phyloP scores from a whole-genome alignment of 2,113 vertebrate genomes.

The Lates calcarifer region DNA sequence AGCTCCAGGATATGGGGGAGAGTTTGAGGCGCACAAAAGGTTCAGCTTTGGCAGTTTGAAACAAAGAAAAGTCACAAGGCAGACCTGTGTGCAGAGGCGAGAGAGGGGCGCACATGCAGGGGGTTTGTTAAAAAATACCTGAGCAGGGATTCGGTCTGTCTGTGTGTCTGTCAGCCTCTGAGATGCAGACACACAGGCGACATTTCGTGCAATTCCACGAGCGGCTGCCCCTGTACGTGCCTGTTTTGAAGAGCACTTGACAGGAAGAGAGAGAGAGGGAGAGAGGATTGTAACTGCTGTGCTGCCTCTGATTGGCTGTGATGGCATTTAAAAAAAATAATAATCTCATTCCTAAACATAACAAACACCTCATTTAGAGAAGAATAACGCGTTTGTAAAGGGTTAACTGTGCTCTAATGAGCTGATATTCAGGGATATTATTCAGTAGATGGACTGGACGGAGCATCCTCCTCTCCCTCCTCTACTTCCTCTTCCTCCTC shows the following conservation, averaged over 20 bases:
- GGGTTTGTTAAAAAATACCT: no score
- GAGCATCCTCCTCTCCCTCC: conserved; percentile 20
- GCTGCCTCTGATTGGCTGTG: conserved; percentile 67
- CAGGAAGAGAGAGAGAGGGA: no score
- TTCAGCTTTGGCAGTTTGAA: conserved; percentile 61
- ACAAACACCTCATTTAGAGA: neutral
- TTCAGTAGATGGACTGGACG: conserved; percentile 24
- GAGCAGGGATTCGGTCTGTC: conserved; percentile 34
- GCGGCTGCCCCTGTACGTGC: conserved; percentile 59
- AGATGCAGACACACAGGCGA: conserved; percentile 73
- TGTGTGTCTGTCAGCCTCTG: conserved; percentile 38
- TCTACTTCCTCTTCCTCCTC: neutral
- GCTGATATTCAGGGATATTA: neutral
- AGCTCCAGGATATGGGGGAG: conserved; percentile 22
- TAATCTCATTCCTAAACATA: conserved; percentile 1
- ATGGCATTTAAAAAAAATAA: no score
- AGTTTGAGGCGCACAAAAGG: conserved; percentile 43
- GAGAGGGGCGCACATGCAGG: conserved; percentile 31
- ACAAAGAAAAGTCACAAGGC: conserved; percentile 77
- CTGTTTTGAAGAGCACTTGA: conserved; percentile 68
- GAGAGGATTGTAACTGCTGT: conserved; percentile 42
- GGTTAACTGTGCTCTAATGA: neutral
- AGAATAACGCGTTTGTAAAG: neutral
- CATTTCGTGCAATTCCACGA: conserved; percentile 77
- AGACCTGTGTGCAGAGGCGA: conserved; percentile 39